phyloP scores from a whole-genome alignment of 2,113 vertebrate genomes.

The Saguinus midas region DNA sequence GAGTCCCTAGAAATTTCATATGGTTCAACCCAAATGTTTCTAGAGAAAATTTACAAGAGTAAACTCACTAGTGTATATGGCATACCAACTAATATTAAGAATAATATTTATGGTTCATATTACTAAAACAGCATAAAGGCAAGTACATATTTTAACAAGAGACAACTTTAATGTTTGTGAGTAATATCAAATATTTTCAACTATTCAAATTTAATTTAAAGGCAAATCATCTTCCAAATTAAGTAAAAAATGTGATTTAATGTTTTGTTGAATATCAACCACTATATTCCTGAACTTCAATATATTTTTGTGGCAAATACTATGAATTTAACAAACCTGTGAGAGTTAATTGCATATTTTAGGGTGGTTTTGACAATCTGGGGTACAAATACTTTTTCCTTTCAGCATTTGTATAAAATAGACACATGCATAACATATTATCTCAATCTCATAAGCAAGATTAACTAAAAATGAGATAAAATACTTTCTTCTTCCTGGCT shows the following conservation, averaged over 20 bases:
- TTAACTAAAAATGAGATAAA: slow-evolving; percentile 5
- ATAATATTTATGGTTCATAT: not conserved
- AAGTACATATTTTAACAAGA: not conserved
- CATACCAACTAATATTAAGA: not conserved
- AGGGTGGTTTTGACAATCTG: not conserved
- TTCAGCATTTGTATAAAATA: slow-evolving; percentile 8
- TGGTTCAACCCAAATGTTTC: not conserved
- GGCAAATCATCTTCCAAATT: not conserved
- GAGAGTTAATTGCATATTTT: not conserved
- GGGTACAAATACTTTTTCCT: not conserved
- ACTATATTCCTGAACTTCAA: not conserved
- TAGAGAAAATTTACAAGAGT: not conserved
- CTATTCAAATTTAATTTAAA: not conserved
- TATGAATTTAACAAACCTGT: not conserved
- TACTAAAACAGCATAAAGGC: not conserved
- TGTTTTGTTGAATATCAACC: not conserved
- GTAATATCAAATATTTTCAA: not conserved
- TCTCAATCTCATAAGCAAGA: not conserved
- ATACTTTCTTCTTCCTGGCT: not conserved
- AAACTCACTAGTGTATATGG: not conserved
- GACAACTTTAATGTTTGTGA: not conserved
- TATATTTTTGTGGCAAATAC: not conserved
- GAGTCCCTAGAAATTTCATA: not conserved
- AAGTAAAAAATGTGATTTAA: not conserved
- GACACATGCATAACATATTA: not conserved